Base-by-base conservation (phyloP, 2,888 invertebrate species). In the Tachina lurida region DNA sequence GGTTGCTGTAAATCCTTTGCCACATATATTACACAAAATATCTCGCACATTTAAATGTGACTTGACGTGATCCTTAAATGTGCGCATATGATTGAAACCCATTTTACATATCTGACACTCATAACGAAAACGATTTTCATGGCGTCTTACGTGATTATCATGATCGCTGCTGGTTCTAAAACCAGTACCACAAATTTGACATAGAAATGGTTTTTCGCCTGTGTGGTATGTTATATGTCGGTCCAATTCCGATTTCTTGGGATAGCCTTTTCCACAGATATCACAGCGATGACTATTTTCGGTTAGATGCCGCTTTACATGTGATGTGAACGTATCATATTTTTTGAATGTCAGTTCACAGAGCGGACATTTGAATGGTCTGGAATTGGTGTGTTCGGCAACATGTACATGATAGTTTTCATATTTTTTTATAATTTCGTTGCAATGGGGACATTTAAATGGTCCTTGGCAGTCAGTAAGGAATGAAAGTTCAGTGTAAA, bases 11-110 rank as follows among this genome's bases (percentile, higher is more conserved):
- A 90, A 91, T 0, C 88, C 74, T 39, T 90, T 89, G 0, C 84
- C 88, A n/a, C 91, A 91, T 5, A 88, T 73, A 7, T 88, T 89
- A 77, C 91, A 91, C 13, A 89, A 87, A 52, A 89, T 89, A 87
- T 89, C 90, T 45, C 89, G 89, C 7, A 90, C 89, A 81, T 90
- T 90, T 1, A 89, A 70, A 83, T 91, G 91, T 0, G 89, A 90
- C 58, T 90, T 90, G 8, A 91, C 89, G 58, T 91, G 91, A 41
- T 78, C 65, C 15, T 83, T 83, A 12, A 83, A 54, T 7, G 58
- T 76, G 22, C 79, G 70, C 54, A 67, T 52, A 10, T 79, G 79
- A 76, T 86, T 79, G 31, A 86, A 86, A 13, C 78, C 83, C 60
- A 75, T 71, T 63, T 83, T 79, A 47, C 86, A 86, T 13, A 86